phyloP scores from a whole-genome alignment of 2,113 vertebrate species.

The Campylorhamphus procurvoides region DNA sequence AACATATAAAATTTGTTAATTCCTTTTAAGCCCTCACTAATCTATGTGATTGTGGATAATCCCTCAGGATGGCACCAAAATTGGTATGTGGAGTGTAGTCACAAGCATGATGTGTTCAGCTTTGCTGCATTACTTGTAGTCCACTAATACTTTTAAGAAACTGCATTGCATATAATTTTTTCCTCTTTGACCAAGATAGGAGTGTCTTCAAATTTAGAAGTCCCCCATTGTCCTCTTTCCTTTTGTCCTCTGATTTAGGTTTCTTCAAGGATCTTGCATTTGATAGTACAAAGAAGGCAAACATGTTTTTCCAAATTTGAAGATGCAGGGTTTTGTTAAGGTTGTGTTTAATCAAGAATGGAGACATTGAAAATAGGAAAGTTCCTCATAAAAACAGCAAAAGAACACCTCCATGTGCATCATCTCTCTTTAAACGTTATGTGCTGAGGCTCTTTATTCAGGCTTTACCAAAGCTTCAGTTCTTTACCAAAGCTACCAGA shows the following conservation, averaged over 20 bases:
- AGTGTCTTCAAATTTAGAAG: neutral
- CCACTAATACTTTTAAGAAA: neutral
- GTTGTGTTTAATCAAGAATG: neutral
- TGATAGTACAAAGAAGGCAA: neutral
- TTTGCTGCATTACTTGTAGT: neutral
- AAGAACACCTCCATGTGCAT: neutral
- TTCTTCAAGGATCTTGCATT: neutral
- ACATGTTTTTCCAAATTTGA: neutral
- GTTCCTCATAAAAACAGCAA: neutral
- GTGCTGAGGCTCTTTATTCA: neutral
- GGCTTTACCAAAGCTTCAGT: neutral
- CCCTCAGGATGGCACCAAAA: conserved; percentile 1
- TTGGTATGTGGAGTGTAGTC: neutral
- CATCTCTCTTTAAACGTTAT: neutral
- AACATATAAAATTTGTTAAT: conserved; percentile 51
- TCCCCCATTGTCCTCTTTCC: neutral
- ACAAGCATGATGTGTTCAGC: neutral
- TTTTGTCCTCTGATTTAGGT: neutral
- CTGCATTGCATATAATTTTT: accelerated
- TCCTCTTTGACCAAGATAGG: neutral
- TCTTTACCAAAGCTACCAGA: neutral
- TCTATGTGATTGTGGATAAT: conserved; percentile 40
- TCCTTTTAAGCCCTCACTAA: conserved; percentile 47
- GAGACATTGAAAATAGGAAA: neutral
- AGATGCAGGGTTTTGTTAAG: neutral